Percentiles rank a stretch among this genome's conserved stretches.
phyloP scores from a whole-genome alignment of 92 coral and sea anemone genomes.

The Bergia puertoricense region DNA sequence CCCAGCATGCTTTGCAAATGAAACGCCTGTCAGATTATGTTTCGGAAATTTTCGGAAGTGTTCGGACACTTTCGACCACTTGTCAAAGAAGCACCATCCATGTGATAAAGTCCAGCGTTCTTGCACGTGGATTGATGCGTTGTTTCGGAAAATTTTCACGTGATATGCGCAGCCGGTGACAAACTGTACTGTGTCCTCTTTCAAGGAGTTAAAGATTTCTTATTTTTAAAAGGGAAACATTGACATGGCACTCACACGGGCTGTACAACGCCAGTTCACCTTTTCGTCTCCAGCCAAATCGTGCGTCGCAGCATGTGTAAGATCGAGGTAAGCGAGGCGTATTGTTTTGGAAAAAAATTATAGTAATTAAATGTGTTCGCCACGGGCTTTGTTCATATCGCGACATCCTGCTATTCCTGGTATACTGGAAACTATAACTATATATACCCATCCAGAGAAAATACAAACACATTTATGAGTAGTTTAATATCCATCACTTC shows the following conservation, averaged over 20 bases:
- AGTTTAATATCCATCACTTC: background rate
- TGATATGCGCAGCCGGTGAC: conserved; percentile 3
- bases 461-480: background rate
- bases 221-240: background rate
- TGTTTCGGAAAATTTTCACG: background rate
- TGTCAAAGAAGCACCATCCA: background rate
- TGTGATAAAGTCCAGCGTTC: conserved; percentile 6
- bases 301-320: conserved; percentile 30
- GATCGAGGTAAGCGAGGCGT: conserved; percentile 26
- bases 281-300: background rate
- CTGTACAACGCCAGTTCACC: conserved; percentile 19
- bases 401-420: background rate
- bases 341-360: background rate
- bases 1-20: conserved; percentile 50
- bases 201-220: background rate
- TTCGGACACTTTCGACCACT: background rate
- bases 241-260: conserved; percentile 17
- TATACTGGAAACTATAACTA: no score
- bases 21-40: conserved; percentile 57
- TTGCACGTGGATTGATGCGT: conserved; percentile 22
- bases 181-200: background rate
- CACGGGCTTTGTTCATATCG: background rate
- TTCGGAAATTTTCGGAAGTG: conserved; percentile 16
- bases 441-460: background rate
- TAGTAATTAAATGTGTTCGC: background rate